These are phyloP conservation scores for Sciurus niger DNA, from an alignment of 2,113 vertebrate genomes.

Conservation along the genomic window DNA sequence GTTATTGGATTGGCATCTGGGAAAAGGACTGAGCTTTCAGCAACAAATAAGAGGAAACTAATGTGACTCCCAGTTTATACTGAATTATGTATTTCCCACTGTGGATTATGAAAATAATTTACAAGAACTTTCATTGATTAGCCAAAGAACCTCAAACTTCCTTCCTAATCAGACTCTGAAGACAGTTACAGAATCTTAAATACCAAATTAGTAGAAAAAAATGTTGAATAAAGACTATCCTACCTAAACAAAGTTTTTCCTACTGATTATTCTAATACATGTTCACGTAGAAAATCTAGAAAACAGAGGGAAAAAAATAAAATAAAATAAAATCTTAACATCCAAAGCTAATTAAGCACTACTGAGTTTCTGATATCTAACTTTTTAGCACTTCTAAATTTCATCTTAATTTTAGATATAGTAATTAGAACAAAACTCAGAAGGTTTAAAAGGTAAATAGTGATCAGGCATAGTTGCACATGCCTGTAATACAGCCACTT, in stretches of 20 bases:
- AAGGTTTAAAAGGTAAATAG: background rate
- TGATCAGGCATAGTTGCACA: background rate
- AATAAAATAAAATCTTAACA: slow-evolving; percentile 9
- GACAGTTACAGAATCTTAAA: background rate
- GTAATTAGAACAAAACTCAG: slow-evolving; percentile 9
- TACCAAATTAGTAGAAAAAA: slow-evolving; percentile 41
- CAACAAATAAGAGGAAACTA: background rate
- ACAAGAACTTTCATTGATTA: background rate
- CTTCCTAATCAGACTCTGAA: slow-evolving; percentile 15
- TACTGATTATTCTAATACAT: background rate
- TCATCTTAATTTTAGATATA: background rate
- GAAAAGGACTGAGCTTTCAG: no score
- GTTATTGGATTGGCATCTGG: no score
- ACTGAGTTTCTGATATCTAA: background rate
- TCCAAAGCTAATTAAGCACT: slow-evolving; percentile 32
- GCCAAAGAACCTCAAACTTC: background rate
- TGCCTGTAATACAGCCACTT: no score
- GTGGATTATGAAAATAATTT: background rate
- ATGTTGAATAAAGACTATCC: slow-evolving; percentile 6
- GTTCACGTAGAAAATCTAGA: background rate
- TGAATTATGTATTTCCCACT: background rate
- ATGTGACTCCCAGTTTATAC: background rate
- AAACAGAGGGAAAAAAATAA: background rate
- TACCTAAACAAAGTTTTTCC: background rate
- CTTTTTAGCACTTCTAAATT: background rate